Conservation (phyloP, 2,797 vertebrate species). For the Urophycis tenuis region DNA sequence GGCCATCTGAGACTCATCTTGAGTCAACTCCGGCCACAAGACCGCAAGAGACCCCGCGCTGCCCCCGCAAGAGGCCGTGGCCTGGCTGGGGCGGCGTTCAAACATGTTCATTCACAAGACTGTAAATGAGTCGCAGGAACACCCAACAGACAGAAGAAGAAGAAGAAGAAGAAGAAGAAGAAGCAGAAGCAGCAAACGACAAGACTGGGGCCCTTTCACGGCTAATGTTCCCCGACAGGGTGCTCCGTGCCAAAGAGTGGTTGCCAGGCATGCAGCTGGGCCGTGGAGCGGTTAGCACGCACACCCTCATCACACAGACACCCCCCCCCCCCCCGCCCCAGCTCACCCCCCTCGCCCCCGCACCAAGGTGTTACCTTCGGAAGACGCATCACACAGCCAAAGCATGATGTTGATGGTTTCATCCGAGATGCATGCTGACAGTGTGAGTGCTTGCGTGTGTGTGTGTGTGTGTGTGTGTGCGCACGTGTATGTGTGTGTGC, state of each 20-base stretch:
- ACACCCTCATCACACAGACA: background rate
- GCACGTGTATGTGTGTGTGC: too few species aligned
- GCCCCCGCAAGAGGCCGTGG: background rate
- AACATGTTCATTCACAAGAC: background rate
- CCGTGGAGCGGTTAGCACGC: conserved; percentile 9
- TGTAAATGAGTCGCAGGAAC: background rate
- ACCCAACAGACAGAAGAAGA: background rate
- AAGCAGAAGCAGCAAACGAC: background rate
- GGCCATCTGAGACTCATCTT: background rate
- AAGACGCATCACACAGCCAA: background rate
- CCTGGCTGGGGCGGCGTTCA: too few species aligned
- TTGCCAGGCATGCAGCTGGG: conserved; percentile 44
- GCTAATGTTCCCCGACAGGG: conserved; percentile 23
- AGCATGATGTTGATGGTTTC: conserved; percentile 29
- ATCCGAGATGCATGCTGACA: conserved; percentile 37
- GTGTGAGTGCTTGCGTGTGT: conserved; percentile 14
- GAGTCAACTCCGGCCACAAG: too few species aligned
- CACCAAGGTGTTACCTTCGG: conserved; percentile 2
- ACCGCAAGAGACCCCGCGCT: too few species aligned
- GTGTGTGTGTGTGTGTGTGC: background rate
- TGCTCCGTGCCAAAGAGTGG: background rate
- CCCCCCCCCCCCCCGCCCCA: conserved; percentile 14
- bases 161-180: background rate
- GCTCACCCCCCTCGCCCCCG: conserved; percentile 18
- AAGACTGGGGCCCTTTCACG: conserved; percentile 24